Percentiles rank a stretch among this genome's conserved stretches.
Conservation (phyloP, 2,113 vertebrate genomes). For the Hypanus sabinus region DNA sequence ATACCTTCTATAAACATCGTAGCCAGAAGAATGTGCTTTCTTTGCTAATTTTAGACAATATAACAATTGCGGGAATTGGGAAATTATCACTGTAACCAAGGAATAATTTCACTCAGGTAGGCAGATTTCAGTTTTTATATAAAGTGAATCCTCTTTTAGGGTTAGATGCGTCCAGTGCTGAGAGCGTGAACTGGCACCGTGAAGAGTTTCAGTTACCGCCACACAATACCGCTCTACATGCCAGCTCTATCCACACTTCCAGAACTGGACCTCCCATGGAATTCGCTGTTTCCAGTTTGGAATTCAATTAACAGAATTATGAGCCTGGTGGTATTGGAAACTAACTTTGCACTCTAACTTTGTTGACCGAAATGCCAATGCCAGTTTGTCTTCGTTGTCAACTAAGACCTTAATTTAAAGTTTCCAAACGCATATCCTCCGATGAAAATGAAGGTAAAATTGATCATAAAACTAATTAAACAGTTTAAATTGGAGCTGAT, state of each 20-base stretch:
- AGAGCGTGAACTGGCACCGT: background rate
- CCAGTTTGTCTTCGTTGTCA: background rate
- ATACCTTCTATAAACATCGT: background rate
- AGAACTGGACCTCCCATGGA: background rate
- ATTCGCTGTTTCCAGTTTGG: background rate
- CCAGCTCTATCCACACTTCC: background rate
- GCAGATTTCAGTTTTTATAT: background rate
- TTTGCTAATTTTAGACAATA: background rate
- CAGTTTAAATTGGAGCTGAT: background rate
- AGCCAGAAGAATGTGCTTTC: background rate
- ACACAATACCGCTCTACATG: conserved; percentile 22
- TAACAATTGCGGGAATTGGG: background rate
- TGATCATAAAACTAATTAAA: background rate
- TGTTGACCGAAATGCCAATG: background rate
- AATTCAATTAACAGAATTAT: conserved; percentile 8
- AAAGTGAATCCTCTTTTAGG: background rate
- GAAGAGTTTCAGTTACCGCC: background rate
- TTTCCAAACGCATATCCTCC: background rate
- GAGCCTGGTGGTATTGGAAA: background rate
- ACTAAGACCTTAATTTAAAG: background rate
- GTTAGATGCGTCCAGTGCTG: background rate
- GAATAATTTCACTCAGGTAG: background rate
- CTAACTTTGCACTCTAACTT: background rate
- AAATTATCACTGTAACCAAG: background rate
- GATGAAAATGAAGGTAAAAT: background rate